These are phyloP conservation scores for Mus caroli DNA, from an alignment of 2,797 vertebrate genomes.

Conservation along the genomic window DNA sequence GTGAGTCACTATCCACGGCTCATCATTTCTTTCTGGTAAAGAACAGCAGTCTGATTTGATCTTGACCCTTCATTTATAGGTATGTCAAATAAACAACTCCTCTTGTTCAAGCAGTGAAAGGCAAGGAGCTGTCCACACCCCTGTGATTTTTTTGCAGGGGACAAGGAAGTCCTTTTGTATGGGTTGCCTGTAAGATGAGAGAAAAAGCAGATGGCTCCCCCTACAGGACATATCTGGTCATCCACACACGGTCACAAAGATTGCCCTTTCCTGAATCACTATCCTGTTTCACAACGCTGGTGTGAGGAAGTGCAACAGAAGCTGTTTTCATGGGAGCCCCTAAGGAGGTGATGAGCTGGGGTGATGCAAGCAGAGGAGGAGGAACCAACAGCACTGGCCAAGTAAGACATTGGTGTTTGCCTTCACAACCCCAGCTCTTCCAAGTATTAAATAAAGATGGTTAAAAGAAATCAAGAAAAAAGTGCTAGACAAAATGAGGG, in stretches of 20 bases:
- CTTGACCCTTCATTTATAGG: neutral
- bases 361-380: neutral
- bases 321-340: neutral
- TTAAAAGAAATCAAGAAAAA: neutral
- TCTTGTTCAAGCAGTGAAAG: neutral
- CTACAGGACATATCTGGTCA: conserved; percentile 63
- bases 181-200: neutral
- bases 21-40: neutral
- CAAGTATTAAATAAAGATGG: neutral
- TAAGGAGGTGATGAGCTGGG: neutral
- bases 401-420: neutral
- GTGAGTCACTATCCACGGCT: neutral
- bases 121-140: neutral
- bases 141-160: neutral
- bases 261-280: neutral
- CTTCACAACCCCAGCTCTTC: neutral
- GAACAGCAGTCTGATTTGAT: neutral
- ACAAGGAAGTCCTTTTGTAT: neutral
- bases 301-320: neutral
- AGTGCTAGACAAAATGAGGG: neutral
- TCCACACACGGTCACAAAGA: neutral
- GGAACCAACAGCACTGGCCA: neutral
- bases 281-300: neutral
- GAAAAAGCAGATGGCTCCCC: conserved; percentile 74
- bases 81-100: neutral